Percentiles rank a stretch among this genome's conserved stretches.
Conservation (phyloP, 2,888 invertebrate genomes). For the Melolontha melolontha region DNA sequence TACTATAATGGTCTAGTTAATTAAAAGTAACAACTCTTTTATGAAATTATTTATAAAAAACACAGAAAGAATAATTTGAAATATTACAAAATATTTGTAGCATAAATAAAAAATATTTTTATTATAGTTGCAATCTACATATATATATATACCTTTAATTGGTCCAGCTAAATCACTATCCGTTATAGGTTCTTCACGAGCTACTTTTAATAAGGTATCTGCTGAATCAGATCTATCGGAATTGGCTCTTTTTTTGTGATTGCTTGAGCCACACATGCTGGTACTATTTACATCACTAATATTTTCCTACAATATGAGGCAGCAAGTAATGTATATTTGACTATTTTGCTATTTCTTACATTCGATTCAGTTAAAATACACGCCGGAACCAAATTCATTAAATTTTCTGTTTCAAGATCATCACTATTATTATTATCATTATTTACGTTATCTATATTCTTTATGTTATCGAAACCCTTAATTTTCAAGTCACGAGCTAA, state of each 20-base stretch:
- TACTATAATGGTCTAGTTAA: too few species aligned
- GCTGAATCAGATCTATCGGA: slow-evolving; percentile 26
- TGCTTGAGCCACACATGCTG: slow-evolving; percentile 9
- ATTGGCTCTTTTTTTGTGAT: slow-evolving; percentile 26
- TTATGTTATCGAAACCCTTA: slow-evolving; percentile 68
- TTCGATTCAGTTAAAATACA: slow-evolving; percentile 40
- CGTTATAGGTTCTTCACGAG: slow-evolving; percentile 31
- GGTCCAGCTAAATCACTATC: slow-evolving; percentile 23
- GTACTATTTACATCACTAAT: slow-evolving; percentile 8
- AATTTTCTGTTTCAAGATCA: slow-evolving; percentile 32
- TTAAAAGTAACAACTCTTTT: too few species aligned
- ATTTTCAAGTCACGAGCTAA: slow-evolving; percentile 78
- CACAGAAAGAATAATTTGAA: too few species aligned
- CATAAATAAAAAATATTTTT: too few species aligned
- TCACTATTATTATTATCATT: slow-evolving; percentile 26
- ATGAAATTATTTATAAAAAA: too few species aligned
- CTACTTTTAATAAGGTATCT: slow-evolving; percentile 29
- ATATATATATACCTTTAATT: slow-evolving; percentile 25
- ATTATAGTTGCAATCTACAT: too few species aligned
- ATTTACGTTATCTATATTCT: slow-evolving; percentile 20
- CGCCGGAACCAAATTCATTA: slow-evolving; percentile 41
- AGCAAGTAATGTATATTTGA: neutral
- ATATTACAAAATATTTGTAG: too few species aligned
- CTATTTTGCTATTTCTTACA: slow-evolving; percentile 14
- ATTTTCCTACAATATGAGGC: slow-evolving; percentile 27